Conservation (phyloP, 2,113 vertebrate genomes). For the Dendrocopos noguchii region DNA sequence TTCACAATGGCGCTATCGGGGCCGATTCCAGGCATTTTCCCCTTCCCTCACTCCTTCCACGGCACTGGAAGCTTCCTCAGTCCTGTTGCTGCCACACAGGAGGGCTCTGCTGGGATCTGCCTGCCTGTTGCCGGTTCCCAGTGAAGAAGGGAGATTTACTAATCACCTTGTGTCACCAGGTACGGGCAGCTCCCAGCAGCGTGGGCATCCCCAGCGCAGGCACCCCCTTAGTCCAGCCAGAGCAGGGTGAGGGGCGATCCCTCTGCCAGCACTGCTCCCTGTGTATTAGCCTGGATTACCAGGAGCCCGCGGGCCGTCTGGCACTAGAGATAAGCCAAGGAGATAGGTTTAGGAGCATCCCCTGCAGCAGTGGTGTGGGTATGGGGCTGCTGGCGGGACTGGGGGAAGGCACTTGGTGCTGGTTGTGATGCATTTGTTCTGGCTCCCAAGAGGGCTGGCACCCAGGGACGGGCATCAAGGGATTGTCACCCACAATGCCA, state of each 20-base stretch:
- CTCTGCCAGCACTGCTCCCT: neutral
- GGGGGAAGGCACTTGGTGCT: neutral
- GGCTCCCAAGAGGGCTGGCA: accelerated
- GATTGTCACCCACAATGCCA: neutral
- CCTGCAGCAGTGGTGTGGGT: neutral
- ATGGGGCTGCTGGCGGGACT: neutral
- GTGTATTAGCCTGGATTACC: slow-evolving; percentile 41
- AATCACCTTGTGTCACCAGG: too few species aligned
- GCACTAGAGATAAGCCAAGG: neutral
- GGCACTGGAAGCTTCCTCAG: neutral
- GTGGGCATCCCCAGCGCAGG: neutral
- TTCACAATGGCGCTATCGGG: neutral
- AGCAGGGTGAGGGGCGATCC: neutral
- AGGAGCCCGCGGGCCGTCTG: neutral
- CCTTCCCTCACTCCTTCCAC: too few species aligned
- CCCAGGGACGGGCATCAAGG: neutral
- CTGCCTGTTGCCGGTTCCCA: neutral
- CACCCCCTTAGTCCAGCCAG: neutral
- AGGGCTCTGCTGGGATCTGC: neutral
- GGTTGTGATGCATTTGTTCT: neutral
- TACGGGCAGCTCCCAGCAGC: accelerated
- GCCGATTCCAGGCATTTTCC: neutral
- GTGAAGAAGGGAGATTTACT: too few species aligned
- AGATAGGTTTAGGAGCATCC: neutral
- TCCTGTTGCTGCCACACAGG: neutral